phyloP scores from a whole-genome alignment of 2,113 vertebrate genomes.

The Corythaeola cristata region DNA sequence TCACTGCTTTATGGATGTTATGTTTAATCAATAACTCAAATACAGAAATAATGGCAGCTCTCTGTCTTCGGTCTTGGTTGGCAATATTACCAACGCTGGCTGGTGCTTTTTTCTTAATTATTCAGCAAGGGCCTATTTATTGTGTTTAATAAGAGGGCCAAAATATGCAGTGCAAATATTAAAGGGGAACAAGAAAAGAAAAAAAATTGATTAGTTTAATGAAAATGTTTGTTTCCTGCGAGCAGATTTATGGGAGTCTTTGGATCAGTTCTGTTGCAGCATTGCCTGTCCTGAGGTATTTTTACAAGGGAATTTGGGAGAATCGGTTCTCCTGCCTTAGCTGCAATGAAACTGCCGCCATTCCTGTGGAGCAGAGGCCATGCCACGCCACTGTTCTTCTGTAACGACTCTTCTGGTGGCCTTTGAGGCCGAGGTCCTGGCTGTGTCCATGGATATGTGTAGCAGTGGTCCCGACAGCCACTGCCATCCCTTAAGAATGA shows the following conservation, averaged over 20 bases:
- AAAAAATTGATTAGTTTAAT: background rate
- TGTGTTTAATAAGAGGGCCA: background rate
- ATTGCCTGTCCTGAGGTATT: background rate
- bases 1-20: background rate
- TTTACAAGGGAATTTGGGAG: background rate
- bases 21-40: slow-evolving; percentile 56
- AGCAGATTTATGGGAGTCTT: background rate
- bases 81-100: background rate
- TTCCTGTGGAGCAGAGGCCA: background rate
- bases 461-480: background rate
- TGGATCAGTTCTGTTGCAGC: background rate
- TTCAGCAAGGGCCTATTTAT: background rate
- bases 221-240: background rate
- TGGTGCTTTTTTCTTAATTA: background rate
- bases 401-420: background rate
- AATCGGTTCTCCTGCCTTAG: background rate
- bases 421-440: rapidly evolving
- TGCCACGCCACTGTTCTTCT: rapidly evolving
- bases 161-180: background rate
- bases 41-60: slow-evolving; percentile 1
- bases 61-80: background rate
- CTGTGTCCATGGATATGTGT: background rate
- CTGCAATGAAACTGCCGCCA: rapidly evolving
- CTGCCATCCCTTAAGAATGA: background rate
- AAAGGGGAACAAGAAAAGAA: background rate